phyloP scores from a whole-genome alignment of 2,797 vertebrate genomes.

The Syndactyla subalaris region DNA sequence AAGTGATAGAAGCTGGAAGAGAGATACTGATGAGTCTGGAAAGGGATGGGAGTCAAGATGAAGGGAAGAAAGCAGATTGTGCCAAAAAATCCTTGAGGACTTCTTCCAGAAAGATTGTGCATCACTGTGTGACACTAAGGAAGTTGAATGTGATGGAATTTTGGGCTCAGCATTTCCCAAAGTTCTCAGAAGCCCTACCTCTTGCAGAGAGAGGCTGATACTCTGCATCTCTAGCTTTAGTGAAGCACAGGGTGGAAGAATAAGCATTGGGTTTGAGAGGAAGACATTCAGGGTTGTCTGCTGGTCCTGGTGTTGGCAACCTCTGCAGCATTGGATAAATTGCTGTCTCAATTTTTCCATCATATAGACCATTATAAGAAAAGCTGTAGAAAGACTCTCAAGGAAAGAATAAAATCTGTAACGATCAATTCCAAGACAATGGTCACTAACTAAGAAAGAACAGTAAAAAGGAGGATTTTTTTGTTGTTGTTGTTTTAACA shows the following conservation, averaged over 20 bases:
- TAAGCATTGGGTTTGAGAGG: background rate
- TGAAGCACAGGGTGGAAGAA: background rate
- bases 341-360: background rate
- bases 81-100: background rate
- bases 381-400: background rate
- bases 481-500: background rate
- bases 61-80: background rate
- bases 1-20: background rate
- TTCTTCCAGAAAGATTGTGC: background rate
- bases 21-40: background rate
- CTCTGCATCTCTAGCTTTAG: background rate
- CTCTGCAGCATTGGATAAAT: background rate
- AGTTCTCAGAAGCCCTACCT: background rate
- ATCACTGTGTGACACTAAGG: background rate
- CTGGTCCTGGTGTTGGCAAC: background rate
- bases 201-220: background rate
- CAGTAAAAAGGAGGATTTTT: background rate
- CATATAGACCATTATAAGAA: background rate
- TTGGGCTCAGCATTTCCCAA: fast-evolving
- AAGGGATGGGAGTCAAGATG: background rate
- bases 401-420: background rate
- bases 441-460: background rate
- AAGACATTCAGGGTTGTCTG: background rate
- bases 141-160: background rate
- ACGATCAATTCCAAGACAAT: background rate